Conservation (phyloP, 1,140 invertebrate species). For the Micrasema minimum region DNA sequence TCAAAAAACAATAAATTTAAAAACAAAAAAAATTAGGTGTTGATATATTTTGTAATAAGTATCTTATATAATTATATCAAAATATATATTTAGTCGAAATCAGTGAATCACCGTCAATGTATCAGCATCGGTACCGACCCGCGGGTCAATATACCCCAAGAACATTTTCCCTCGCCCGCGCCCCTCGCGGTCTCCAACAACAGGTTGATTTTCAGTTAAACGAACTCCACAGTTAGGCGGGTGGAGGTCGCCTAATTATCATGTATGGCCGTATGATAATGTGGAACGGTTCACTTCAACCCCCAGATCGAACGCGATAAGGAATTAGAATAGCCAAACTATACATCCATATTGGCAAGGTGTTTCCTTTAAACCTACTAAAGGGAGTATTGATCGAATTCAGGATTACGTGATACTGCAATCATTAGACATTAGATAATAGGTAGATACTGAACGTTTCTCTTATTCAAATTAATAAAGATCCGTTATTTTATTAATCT, state of each 20-base stretch:
- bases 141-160: constrained; percentile 7
- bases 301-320: constrained; percentile 6
- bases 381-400: too few species aligned
- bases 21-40: too few species aligned
- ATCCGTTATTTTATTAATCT: too few species aligned
- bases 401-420: too few species aligned
- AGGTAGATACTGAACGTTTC: too few species aligned
- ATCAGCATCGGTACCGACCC: background rate
- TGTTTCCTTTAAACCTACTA: constrained; percentile 16
- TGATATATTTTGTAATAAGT: too few species aligned
- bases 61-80: too few species aligned
- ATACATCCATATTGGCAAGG: constrained; percentile 31
- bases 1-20: too few species aligned
- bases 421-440: too few species aligned
- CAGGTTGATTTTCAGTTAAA: constrained; percentile 50
- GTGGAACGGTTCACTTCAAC: constrained; percentile 7
- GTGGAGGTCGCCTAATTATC: constrained; percentile 39
- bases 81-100: background rate
- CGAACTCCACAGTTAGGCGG: constrained; percentile 27
- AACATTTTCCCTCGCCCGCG: background rate
- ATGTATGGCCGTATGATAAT: constrained; percentile 44
- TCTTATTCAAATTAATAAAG: too few species aligned
- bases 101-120: too few species aligned
- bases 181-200: constrained; percentile 32
- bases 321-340: background rate